Conservation (phyloP, 2,888 invertebrate species). For the Nycteola revayana region DNA sequence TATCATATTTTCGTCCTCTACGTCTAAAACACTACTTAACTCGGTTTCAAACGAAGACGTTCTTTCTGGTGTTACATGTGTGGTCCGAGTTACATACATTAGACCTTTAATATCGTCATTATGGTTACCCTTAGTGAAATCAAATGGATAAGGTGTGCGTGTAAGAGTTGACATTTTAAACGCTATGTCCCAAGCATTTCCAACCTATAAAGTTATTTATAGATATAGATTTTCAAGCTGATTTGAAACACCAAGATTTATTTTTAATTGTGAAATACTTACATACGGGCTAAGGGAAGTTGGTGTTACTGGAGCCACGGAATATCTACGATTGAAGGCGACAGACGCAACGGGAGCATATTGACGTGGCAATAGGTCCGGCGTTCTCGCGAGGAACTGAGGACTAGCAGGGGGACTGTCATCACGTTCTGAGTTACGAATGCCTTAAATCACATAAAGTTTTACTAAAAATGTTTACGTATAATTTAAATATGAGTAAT, state of each 20-base stretch:
- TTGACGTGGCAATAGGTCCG: conserved; percentile 43
- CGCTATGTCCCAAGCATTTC: no score
- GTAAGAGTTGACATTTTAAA: no score
- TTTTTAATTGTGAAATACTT: conserved; percentile 26
- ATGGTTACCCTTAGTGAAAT: no score
- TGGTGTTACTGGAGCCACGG: conserved; percentile 46
- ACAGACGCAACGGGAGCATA: conserved; percentile 66
- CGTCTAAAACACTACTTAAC: conserved; percentile 20
- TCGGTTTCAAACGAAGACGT: conserved; percentile 19
- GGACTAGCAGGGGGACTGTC: conserved; percentile 66
- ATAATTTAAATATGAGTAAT: no score
- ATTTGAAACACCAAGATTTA: no score
- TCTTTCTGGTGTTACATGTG: conserved; percentile 25
- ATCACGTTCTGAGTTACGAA: conserved; percentile 47
- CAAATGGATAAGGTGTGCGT: no score
- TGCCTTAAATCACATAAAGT: no score
- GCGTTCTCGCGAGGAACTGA: conserved; percentile 51
- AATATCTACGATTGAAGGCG: conserved; percentile 47
- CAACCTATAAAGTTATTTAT: no score
- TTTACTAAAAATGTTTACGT: no score
- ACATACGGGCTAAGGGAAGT: conserved; percentile 38
- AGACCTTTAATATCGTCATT: no score
- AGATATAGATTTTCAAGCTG: no score
- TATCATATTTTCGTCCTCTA: not conserved
- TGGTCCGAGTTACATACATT: conserved; percentile 16